Base-by-base conservation (phyloP, 2,888 invertebrate genomes). In the Heterodera filipjevi region DNA sequence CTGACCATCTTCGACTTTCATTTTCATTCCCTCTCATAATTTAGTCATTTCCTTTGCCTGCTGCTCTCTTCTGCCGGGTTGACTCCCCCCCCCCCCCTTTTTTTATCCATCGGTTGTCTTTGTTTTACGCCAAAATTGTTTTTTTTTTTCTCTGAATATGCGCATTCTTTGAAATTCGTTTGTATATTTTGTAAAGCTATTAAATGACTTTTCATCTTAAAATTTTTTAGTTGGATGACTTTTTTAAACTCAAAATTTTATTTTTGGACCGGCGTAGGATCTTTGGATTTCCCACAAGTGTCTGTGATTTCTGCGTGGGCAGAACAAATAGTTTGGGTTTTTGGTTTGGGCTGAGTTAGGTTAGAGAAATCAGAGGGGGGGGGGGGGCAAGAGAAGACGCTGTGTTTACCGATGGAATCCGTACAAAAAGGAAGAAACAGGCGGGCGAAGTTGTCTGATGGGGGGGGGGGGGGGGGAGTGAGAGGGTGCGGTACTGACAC, bases 241-340 rank as follows among this genome's bases (percentile, higher is more conserved):
- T 8, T 10, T 59, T 59, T 59, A 59, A 27, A 27, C 59, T n/a
- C 22, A 27, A 59, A 53, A 10, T 27, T 6, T 59, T 59, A 59
- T 59, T 59, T 59, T 59, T 59, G 59, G 59, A 27, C 1, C 10
- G 5, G 5, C 6, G 3, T 59, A 8, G 27, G 5, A 27, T 49
- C 49, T 49, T 49, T 49, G 59, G 59, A 27, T 27, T 59, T 8
- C 39, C 12, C 12, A 12, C 39, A 59, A 27, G 59, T 27, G 59
- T 59, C 59, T 59, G 27, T 27, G 59, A 59, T 59, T 59, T 59
- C n/a, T 59, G 59, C 59, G 59, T 59, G 59, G 59, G 59, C n/a
- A 27, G 59, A 59, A 27, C 27, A 59, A 59, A 59, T 27, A 59
- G n/a, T 59, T 59, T n/a, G n/a, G 59, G 22, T n/a, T n/a, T 59